phyloP scores from a whole-genome alignment of 2,113 vertebrate genomes.

The Verasper variegatus region DNA sequence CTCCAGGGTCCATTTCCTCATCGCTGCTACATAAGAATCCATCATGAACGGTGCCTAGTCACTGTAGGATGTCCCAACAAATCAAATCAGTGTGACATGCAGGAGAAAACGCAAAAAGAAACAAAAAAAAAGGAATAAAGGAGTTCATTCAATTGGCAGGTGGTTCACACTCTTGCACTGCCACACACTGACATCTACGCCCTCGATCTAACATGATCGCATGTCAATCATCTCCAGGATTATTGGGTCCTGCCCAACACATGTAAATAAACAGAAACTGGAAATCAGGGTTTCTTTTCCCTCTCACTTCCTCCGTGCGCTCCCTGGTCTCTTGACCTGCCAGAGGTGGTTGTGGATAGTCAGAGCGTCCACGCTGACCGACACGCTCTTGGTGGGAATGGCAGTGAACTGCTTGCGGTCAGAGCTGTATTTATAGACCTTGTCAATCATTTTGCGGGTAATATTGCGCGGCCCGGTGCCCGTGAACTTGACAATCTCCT shows the following conservation, averaged over 20 bases:
- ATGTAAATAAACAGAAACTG: constrained; percentile 42
- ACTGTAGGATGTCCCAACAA: constrained; percentile 44
- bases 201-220: neutral
- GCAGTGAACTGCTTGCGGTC: constrained; percentile 96
- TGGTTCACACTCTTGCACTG: constrained; percentile 19
- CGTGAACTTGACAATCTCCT: constrained; percentile 91
- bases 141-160: constrained; percentile 29
- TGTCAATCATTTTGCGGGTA: constrained; percentile 95
- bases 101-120: constrained; percentile 39
- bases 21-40: constrained; percentile 36
- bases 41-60: constrained; percentile 61
- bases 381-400: constrained; percentile 96
- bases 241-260: constrained; percentile 73
- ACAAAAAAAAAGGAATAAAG: constrained; percentile 22
- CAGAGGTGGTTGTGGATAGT: constrained; percentile 96
- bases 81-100: constrained; percentile 75
- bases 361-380: constrained; percentile 93
- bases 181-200: constrained; percentile 3
- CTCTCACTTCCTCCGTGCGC: constrained; percentile 87
- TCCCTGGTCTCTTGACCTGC: constrained; percentile 91
- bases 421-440: constrained; percentile 96
- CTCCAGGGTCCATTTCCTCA: constrained; percentile 2
- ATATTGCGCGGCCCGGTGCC: constrained; percentile 92
- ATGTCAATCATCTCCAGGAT: constrained; percentile 5
- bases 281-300: neutral